Percentiles rank a stretch among this genome's conserved stretches.
phyloP scores from a whole-genome alignment of 2,113 vertebrate genomes.

The Fulmarus glacialis region DNA sequence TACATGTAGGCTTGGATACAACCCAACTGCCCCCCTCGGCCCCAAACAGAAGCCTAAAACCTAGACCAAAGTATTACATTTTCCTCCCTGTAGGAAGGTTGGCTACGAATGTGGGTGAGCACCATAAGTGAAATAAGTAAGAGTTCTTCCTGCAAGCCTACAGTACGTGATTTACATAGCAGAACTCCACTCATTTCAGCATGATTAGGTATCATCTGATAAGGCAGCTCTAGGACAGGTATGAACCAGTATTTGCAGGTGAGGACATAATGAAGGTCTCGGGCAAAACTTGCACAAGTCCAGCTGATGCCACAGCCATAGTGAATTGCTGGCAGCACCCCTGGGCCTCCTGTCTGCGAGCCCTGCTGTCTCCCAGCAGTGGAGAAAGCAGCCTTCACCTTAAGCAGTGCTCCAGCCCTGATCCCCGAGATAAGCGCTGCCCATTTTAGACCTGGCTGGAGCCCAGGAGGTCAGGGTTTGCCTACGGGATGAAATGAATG shows the following conservation, averaged over 20 bases:
- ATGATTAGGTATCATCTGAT: slow-evolving; percentile 18
- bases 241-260: slow-evolving; percentile 32
- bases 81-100: neutral
- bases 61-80: neutral
- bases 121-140: neutral
- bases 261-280: slow-evolving; percentile 20
- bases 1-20: neutral
- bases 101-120: neutral
- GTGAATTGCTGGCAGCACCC: neutral
- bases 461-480: neutral
- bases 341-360: neutral
- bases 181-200: slow-evolving; percentile 35
- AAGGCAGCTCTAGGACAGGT: slow-evolving; percentile 22
- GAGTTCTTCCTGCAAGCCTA: neutral
- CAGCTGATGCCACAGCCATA: neutral
- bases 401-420: neutral
- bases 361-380: neutral
- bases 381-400: neutral
- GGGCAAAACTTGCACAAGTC: neutral
- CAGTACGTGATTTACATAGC: neutral
- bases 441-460: neutral
- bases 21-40: accelerated
- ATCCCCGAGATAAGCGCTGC: neutral
- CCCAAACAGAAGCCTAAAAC: neutral
- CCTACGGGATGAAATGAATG: neutral